Evolutionary conservation across 1,140 invertebrate species (phyloP).

Genomic region (Danaus plexippus): DNA sequence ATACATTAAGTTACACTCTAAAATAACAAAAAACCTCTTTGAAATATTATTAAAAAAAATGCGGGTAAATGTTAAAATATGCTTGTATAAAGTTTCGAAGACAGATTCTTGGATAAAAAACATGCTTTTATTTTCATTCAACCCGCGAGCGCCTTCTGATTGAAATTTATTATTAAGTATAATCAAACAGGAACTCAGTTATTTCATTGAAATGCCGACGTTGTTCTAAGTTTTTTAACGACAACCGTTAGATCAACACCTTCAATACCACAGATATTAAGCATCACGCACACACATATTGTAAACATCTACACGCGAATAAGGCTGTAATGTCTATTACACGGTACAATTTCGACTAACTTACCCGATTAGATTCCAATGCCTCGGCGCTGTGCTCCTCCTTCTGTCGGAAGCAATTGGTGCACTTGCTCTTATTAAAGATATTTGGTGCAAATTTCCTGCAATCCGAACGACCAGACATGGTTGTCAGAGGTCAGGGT

Average conservation of each 20-base stretch:
- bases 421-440: conserved; percentile 98
- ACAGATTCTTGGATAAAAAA: no score
- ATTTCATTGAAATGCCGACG: conserved; percentile 9
- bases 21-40: no score
- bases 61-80: no score
- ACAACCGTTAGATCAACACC: conserved; percentile 66
- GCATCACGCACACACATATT: conserved; percentile 53
- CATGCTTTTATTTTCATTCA: no score
- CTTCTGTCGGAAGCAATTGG: conserved; percentile 96
- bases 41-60: no score
- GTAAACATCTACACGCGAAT: conserved; percentile 46
- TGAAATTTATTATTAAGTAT: no score
- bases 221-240: conserved; percentile 37
- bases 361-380: conserved; percentile 95
- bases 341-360: conserved; percentile 25
- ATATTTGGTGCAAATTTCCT: conserved; percentile 97
- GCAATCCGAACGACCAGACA: conserved; percentile 83
- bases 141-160: no score
- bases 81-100: no score
- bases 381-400: conserved; percentile 96
- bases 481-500: conserved; percentile 68
- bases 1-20: no score
- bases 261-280: conserved; percentile 32
- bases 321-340: conserved; percentile 39
- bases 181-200: conserved; percentile 3